Evolutionary conservation across 1,140 invertebrate genomes (phyloP), one percentile per base, ranked within the genome.

Genomic region (Apis laboriosa): DNA sequence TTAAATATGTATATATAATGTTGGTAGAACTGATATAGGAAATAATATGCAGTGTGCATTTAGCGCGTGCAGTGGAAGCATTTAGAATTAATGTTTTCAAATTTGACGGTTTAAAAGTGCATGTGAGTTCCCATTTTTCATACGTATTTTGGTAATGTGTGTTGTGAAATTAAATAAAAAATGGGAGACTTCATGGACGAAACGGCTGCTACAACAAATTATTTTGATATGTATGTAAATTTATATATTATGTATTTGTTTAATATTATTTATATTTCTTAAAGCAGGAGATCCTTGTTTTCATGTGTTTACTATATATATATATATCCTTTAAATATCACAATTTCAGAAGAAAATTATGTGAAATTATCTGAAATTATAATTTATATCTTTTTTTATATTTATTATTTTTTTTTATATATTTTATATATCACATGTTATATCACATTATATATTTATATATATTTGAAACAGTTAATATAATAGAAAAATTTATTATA

Each of bases 211-310:
- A 90, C 90, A 21, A 43, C 90, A n/a, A 88, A 92, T 73, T 88
- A 74, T 24, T 92, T 91, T 24, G 91, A 92, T 15, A 78, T 60
- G 92, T 93, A 77, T 92, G 92, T 92, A 86, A 17, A 66, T 61
- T 24, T 67, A 1, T 60, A 49, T n/a, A 56, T 55, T 34, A 12
- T 43, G 17, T 13, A 24, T 21, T 43, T 66, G n/a, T 21, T 7
- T 9, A 13, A 24, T 51, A 28, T 28, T 63, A 53, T 28, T 58
- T 77, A 68, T 58, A 7, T 53, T 19, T 58, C 34, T 13, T 24
- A 24, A 8, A 28, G 19, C 15, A 21, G 15, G 58, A 17, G 67
- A 67, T 58, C 13, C 49, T 53, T 28, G 19, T 84, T 51, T 13
- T 5, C 24, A 43, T 43, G 5, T 43, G 5, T 43, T 7, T 43